These are phyloP conservation scores for Phataginus tetradactyla DNA, from an alignment of 2,797 vertebrate genomes.

Conservation along the genomic window DNA sequence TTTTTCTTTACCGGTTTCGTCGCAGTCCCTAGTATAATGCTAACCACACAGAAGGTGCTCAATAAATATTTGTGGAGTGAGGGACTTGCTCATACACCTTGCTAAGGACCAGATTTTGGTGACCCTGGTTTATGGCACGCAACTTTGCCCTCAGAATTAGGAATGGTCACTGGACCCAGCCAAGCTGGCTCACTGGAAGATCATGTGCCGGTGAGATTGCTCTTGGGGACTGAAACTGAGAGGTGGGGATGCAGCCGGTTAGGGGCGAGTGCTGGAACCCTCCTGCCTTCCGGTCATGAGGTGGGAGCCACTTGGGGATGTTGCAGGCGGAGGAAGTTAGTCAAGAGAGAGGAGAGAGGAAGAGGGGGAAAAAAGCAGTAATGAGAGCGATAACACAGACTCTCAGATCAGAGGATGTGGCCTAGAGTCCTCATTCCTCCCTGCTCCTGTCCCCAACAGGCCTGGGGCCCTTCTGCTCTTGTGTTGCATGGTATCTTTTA, in stretches of 20 bases:
- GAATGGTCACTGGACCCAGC: background rate
- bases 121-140: background rate
- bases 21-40: background rate
- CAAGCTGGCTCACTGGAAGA: background rate
- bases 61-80: background rate
- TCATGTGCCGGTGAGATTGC: background rate
- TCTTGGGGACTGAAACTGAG: background rate
- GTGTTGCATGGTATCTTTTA: background rate
- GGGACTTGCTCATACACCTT: background rate
- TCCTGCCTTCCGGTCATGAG: background rate
- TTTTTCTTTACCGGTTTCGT: background rate
- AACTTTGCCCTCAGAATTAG: background rate
- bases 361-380: background rate
- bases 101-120: background rate
- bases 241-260: background rate
- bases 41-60: background rate
- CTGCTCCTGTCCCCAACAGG: background rate
- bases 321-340: background rate
- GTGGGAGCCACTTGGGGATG: background rate
- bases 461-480: background rate
- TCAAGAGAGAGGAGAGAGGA: background rate
- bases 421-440: background rate
- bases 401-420: background rate
- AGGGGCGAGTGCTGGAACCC: background rate
- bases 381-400: background rate